These are phyloP conservation scores for Melanerpes aurifrons DNA, from an alignment of 2,113 vertebrate genomes.

Conservation along the genomic window DNA sequence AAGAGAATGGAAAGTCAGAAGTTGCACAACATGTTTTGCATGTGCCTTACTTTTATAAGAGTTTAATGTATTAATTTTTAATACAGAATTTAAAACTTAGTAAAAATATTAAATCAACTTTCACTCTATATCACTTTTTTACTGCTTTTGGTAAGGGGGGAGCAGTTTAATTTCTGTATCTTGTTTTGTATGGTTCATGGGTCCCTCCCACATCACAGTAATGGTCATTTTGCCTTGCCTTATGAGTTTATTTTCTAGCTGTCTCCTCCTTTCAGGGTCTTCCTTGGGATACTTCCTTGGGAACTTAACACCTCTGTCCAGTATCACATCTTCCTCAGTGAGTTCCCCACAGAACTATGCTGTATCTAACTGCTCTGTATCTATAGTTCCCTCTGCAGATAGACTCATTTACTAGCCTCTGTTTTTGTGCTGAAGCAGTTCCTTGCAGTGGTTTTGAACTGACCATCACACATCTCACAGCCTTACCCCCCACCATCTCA, in stretches of 20 bases:
- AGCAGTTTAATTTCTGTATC: neutral
- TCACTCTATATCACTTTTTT: neutral
- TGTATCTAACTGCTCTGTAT: neutral
- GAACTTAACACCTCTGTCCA: neutral
- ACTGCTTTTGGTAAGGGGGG: neutral
- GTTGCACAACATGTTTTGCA: constrained; percentile 74
- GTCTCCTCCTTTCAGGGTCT: neutral
- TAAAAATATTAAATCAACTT: neutral
- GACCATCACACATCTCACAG: neutral
- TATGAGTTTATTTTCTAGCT: neutral
- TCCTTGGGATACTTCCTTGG: neutral
- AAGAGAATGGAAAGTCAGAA: constrained; percentile 38
- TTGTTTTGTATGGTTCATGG: rapidly evolving
- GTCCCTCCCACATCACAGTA: neutral
- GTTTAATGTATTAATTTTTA: constrained; percentile 69
- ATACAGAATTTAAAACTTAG: constrained; percentile 55
- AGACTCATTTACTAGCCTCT: neutral
- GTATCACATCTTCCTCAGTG: neutral
- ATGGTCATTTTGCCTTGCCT: neutral
- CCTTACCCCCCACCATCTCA: neutral
- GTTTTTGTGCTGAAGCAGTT: neutral
- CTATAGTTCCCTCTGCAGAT: neutral
- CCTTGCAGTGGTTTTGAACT: rapidly evolving
- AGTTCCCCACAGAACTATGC: neutral
- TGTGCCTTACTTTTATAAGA: constrained; percentile 79